Evolutionary conservation across 2,113 vertebrate genomes (phyloP), one percentile per base, ranked within the genome.

Genomic region (Edolisoma coerulescens): DNA sequence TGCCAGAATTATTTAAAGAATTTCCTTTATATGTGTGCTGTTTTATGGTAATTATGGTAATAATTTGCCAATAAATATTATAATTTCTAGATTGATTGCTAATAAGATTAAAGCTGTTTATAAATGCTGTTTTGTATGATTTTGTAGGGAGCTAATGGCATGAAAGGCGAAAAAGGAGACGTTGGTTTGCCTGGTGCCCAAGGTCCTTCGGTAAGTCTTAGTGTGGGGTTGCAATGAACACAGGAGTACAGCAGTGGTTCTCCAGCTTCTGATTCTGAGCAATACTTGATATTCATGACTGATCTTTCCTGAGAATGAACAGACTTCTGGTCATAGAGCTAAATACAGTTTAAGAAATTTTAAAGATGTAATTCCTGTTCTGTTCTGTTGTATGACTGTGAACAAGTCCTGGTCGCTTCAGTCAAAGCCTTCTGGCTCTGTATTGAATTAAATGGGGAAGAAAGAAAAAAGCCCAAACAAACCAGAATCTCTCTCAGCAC

Each of bases 101-200:
- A 69, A 13, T 41, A 41, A 69, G 69, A 57, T n/a, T 50, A 33
- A 77, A 93, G 45, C 14, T 57, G 9, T 59, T 91, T 41, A 33
- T 73, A 84, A 93, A 49, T 70, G 18, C 28, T 81, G 16, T 30
- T 91, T 84, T 84, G 17, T 82, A 23, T 92, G 33, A 69, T 96
- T 71, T 98, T 96, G 11, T 78, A 99, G 99, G 99, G 99, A 74
- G 97, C 98, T 93, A 99, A 99, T 59, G 99, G 99, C 12, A 59
- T 98, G 23, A 99, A 99, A 96, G 99, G 99, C 1, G 99, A 99
- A 67, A 99, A 99, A 95, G 99, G 99, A 96, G 99, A 99, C 61
- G 61, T 97, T 37, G 99, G 99, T 57, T 94, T 99, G 47, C 96
- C 99, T 16, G 99, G 99, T 87, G 98, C 98, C 78, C 99, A 99